Evolutionary conservation across 2,113 vertebrate species (phyloP).

Genomic region (Apeltes quadracus): DNA sequence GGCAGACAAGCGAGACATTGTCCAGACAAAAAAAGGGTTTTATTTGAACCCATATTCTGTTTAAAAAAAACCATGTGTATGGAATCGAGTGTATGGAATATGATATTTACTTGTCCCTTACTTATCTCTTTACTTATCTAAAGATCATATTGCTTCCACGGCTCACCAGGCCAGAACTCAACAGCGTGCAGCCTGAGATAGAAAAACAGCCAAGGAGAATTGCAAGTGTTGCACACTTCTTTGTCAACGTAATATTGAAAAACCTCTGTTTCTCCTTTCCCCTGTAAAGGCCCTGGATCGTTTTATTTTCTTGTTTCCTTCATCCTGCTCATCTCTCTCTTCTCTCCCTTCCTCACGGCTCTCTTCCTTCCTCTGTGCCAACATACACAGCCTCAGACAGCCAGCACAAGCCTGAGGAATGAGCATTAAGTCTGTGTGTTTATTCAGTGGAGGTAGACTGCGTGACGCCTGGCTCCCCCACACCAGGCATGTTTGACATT

Average conservation of each 20-base stretch:
- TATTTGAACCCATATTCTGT: no score
- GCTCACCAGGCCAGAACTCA: conserved; percentile 22
- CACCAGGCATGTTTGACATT: conserved; percentile 21
- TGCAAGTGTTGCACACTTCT: conserved; percentile 1
- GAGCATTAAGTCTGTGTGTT: conserved; percentile 39
- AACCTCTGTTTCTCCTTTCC: neutral
- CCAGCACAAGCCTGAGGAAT: conserved; percentile 28
- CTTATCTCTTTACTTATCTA: no score
- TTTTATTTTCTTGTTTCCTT: conserved; percentile 16
- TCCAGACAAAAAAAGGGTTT: no score
- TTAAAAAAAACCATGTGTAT: no score
- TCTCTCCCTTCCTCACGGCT: conserved; percentile 9
- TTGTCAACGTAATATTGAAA: neutral
- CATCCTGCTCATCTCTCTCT: neutral
- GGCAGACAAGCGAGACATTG: no score
- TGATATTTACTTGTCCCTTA: no score
- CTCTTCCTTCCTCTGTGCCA: conserved; percentile 7
- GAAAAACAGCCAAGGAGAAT: conserved; percentile 44
- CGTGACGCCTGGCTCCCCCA: conserved; percentile 9
- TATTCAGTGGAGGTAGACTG: conserved; percentile 33
- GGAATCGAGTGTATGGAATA: neutral
- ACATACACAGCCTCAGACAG: conserved; percentile 27
- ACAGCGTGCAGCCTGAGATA: conserved; percentile 10
- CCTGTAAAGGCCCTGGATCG: neutral
- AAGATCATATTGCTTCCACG: conserved; percentile 40